Base-by-base conservation (phyloP, 2,113 vertebrate genomes). In the Cheilinus undulatus region DNA sequence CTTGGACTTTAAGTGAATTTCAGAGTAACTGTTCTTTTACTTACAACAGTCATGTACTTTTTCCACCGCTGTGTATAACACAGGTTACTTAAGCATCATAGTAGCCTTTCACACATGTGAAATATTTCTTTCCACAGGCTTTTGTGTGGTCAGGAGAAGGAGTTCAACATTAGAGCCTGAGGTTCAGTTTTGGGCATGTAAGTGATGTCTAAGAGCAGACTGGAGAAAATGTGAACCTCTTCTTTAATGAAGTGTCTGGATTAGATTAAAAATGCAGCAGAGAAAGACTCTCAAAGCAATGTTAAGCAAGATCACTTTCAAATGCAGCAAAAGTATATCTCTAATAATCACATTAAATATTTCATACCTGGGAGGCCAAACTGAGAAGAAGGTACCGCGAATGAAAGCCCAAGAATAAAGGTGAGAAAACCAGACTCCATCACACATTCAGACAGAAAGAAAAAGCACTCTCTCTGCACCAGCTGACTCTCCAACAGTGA, bases 341-440 rank as follows among this genome's bases (percentile, higher is more conserved):
- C 9, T 52, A 34, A 43, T 70, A 32, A 32, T 65, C 42, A 63
- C 2, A 38, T 20, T 38, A 49, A 72, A 19, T 2, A 7, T 27
- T 60, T 53, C 85, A 34, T 93, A 94, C 92, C 91, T 92, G n/a
- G 56, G 38, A 15, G n/a, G 65, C 15, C 24, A 26, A 17, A 3
- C 1, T 38, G 24, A 58, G 77, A 38, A 40, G 82, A 69, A 73
- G 58, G 48, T 45, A 67, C 34, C 12, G 23, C 56, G 50, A 64
- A 61, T 4, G 66, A 62, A 74, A 69, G 78, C n/a, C 76, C 2
- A 5, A 92, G 30, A 67, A 81, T 34, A 13, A 84, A 60, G 46
- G 43, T 38, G 74, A 90, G 77, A 73, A 77, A 73, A 59, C 4
- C 70, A 65, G 64, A 80, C 73, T 87, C 86, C 92, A 93, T 93